Evolutionary conservation across 2,797 vertebrate genomes (phyloP), one percentile per base, ranked within the genome.

Genomic region (Siniperca scherzeri): DNA sequence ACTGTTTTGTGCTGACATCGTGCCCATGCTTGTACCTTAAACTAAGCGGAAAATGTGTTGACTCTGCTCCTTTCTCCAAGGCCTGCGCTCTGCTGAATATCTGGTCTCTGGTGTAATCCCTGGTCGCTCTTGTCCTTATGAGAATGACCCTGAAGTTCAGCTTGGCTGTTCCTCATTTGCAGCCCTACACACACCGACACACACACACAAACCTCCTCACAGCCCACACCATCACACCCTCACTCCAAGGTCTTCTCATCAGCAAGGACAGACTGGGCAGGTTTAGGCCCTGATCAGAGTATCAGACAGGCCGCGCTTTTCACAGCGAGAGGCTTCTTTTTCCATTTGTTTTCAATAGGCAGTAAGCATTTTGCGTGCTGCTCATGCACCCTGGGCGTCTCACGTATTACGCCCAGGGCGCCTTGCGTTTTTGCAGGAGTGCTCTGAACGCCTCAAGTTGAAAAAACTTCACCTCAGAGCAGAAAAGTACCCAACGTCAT

Each of bases 41-140:
- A 93, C 72, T 87, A 85, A 88, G 91, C n/a, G 22, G 70, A 87
- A 94, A 95, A 92, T 91, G 71, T 90, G 95, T 90, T 25, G 89
- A 95, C 87, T 88, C 77, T 14, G 87, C 90, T 90, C 66, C 64
- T 91, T 93, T 86, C 44, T 59, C 67, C 13, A 30, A 83, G 78
- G 81, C 81, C 74, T 80, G 77, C 17, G 40, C 86, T 79, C 85
- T 84, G 87, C 74, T 68, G 88, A 89, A 82, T 90, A 85, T 93
- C 80, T 82, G 66, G 62, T 93, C 92, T 92, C 90, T 64, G 61
- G 90, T 72, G 86, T 93, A 91, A 91, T 92, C 87, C 70, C 27
- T 36, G 61, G 68, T 81, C 27, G 59, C 73, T 71, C 74, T 73
- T 62, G 83, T 93, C 86, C 85, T 94, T 82, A 87, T 83, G 87